Evolutionary conservation across 1,140 invertebrate genomes (phyloP).

Genomic region (Pseudachorutes palmiensis): DNA sequence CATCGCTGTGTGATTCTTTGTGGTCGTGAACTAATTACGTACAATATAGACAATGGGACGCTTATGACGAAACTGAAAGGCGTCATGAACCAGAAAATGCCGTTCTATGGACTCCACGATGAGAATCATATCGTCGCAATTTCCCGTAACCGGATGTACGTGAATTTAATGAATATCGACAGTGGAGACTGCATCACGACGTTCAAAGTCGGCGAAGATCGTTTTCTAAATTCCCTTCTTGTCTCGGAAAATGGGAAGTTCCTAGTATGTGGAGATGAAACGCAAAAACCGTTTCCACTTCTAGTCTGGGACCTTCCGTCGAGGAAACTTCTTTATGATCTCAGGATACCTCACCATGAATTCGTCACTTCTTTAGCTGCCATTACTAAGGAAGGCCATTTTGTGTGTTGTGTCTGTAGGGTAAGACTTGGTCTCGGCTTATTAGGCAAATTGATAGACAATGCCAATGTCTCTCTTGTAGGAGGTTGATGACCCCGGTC

Average conservation of each 20-base stretch:
- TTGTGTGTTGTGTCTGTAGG: conserved; percentile 53
- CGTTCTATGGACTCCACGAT: conserved; percentile 74
- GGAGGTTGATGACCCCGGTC: conserved; percentile 69
- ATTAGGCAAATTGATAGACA: background rate
- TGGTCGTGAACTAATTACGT: conserved; percentile 66
- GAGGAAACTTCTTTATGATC: conserved; percentile 72
- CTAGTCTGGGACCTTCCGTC: conserved; percentile 75
- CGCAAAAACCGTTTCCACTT: conserved; percentile 79
- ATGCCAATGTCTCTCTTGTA: conserved; percentile 48
- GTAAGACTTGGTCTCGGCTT: conserved; percentile 40
- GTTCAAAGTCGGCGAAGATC: conserved; percentile 77
- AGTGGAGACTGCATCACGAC: conserved; percentile 75
- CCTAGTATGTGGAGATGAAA: conserved; percentile 81
- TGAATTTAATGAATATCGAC: conserved; percentile 77
- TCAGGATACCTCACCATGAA: conserved; percentile 78
- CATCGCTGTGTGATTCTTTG: conserved; percentile 68
- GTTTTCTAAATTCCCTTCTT: conserved; percentile 77
- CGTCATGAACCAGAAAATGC: conserved; percentile 88
- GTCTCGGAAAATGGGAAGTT: conserved; percentile 78
- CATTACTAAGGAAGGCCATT: conserved; percentile 74
- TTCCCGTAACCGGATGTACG: conserved; percentile 79
- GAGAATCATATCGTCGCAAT: conserved; percentile 66
- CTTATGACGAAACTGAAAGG: conserved; percentile 60
- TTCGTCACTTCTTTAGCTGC: conserved; percentile 72
- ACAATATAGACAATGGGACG: conserved; percentile 64